Percentiles rank a stretch among this genome's conserved stretches.
Conservation (phyloP, 2,888 invertebrate genomes). For the Petrolisthes manimaculis region DNA sequence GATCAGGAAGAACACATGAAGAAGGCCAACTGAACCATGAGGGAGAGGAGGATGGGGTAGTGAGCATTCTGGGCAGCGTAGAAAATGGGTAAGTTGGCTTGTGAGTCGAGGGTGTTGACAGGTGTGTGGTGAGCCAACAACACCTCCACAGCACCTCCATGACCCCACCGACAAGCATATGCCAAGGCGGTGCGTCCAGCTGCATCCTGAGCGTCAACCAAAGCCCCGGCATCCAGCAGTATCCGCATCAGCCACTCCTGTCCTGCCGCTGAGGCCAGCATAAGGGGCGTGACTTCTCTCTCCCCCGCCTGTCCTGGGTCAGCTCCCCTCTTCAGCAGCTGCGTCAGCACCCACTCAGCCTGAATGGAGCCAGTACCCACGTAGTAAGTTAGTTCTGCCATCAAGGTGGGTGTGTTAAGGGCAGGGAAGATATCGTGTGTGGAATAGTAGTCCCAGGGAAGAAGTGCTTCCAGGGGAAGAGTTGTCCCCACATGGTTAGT, state of each 20-base stretch:
- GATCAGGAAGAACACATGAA: constrained; percentile 27
- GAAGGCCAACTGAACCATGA: constrained; percentile 60
- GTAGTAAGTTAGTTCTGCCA: constrained; percentile 55
- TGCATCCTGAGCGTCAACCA: constrained; percentile 35
- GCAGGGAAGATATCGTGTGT: constrained; percentile 60
- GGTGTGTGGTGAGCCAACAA: constrained; percentile 14
- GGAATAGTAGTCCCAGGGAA: constrained; percentile 62
- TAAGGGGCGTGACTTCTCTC: constrained; percentile 54
- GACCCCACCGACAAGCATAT: constrained; percentile 61
- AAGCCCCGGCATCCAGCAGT: constrained; percentile 47
- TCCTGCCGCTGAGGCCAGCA: constrained; percentile 60
- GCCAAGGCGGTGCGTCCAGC: constrained; percentile 51
- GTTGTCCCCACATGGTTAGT: constrained; percentile 38
- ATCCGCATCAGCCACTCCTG: constrained; percentile 38
- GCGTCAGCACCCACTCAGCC: constrained; percentile 25
- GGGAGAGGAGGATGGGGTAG: constrained; percentile 29
- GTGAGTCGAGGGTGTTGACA: constrained; percentile 42
- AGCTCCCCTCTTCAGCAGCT: constrained; percentile 35
- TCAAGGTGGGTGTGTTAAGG: constrained; percentile 54
- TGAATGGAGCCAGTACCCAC: constrained; percentile 5
- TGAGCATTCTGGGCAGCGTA: constrained; percentile 58
- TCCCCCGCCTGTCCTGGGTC: constrained; percentile 31
- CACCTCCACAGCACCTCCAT: constrained; percentile 34
- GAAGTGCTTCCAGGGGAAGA: constrained; percentile 50
- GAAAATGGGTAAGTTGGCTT: constrained; percentile 56